These are phyloP conservation scores for Hoplias malabaricus DNA, from an alignment of 2,113 vertebrate genomes.

Conservation along the genomic window DNA sequence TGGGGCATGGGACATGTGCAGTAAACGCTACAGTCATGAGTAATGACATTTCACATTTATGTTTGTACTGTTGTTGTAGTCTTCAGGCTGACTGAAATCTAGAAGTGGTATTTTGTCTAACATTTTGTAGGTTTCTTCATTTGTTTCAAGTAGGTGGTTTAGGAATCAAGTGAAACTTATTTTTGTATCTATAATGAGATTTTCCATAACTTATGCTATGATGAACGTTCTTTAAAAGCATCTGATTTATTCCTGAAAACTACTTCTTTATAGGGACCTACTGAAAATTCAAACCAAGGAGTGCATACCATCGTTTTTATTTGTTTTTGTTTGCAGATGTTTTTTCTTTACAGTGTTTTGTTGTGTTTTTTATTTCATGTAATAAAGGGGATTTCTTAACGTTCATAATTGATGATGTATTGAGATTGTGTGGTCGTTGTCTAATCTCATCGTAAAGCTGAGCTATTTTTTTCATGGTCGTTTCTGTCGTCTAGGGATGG, in stretches of 20 bases:
- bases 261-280: neutral
- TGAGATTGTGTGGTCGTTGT: constrained; percentile 5
- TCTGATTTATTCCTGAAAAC: neutral
- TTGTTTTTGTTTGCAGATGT: neutral
- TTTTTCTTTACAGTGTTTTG: neutral
- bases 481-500: constrained; percentile 41
- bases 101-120: neutral
- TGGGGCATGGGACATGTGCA: neutral
- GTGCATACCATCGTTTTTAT: neutral
- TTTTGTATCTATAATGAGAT: neutral
- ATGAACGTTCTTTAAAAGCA: neutral
- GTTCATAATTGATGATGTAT: constrained; percentile 8
- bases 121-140: neutral
- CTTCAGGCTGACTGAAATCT: neutral
- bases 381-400: constrained; percentile 26
- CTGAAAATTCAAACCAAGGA: neutral
- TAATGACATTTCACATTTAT: neutral
- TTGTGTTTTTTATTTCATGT: constrained; percentile 19
- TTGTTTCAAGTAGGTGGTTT: neutral
- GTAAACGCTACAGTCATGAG: neutral
- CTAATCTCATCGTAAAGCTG: constrained; percentile 27
- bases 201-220: neutral
- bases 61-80: constrained; percentile 9
- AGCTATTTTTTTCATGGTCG: constrained; percentile 38
- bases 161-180: neutral